Conservation (phyloP, 2,113 vertebrate species). For the Tetrao urogallus region DNA sequence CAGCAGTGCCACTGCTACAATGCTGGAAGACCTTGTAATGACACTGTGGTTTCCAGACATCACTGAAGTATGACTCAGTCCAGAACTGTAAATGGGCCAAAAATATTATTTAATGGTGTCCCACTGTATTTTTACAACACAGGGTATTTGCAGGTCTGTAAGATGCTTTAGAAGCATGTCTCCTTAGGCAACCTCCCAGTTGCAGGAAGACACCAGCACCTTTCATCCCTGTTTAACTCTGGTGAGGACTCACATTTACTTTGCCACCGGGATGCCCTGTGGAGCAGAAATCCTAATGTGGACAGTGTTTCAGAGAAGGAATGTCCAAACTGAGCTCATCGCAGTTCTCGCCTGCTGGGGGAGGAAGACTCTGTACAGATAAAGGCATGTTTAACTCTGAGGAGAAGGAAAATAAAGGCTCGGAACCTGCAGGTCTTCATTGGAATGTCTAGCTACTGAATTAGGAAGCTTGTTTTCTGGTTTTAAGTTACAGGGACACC, state of each 20-base stretch:
- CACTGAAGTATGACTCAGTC: constrained; percentile 55
- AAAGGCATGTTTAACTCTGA: constrained; percentile 60
- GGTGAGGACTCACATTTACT: neutral
- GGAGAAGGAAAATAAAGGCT: constrained; percentile 68
- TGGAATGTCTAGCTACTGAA: constrained; percentile 74
- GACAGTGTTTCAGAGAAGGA: constrained; percentile 39
- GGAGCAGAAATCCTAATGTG: neutral
- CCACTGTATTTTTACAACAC: neutral
- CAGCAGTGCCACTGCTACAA: neutral
- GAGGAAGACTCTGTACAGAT: constrained; percentile 47
- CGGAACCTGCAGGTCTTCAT: constrained; percentile 54
- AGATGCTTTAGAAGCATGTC: neutral
- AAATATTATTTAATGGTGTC: neutral
- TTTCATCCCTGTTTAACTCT: neutral
- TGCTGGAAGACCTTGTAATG: neutral
- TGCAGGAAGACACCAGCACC: neutral
- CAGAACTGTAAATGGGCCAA: neutral
- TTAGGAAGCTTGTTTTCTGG: constrained; percentile 71
- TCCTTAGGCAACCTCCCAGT: neutral
- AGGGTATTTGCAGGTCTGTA: neutral
- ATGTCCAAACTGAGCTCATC: constrained; percentile 55
- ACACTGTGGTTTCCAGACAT: constrained; percentile 43
- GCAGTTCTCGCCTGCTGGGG: constrained; percentile 25
- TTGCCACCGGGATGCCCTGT: neutral
- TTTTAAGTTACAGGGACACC: constrained; percentile 74